Evolutionary conservation across 2,113 vertebrate species (phyloP), one percentile per base, ranked within the genome.

Genomic region (Cheirogaleus medius): DNA sequence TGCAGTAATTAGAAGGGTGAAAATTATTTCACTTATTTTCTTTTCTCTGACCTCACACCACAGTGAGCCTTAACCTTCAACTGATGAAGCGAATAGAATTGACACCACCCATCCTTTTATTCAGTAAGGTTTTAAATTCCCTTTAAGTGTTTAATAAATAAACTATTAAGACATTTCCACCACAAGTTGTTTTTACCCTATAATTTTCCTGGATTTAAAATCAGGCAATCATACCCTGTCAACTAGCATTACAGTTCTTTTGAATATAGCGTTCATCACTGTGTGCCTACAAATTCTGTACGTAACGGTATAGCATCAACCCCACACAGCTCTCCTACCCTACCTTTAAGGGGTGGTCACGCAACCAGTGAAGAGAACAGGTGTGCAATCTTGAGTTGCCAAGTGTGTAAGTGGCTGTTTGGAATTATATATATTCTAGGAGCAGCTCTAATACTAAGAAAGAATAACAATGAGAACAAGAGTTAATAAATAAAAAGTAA

Each of bases 91-190:
- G 71, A 44, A 91, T 21, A 49, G 8, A 78, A 83, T 2, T 60
- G 34, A 54, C 15, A 23, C 39, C 32, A 60, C 3, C 18, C 25
- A 23, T 81, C 77, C 44, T 89, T 87, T 89, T 71, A 52, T 77
- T 84, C 44, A 64, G 54, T 39, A 69, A 18, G 15, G 80, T 94
- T 92, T 34, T 15, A 66, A 88, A 14, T 78, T 96, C 37, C 27
- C 5, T 10, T 6, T 87, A 94, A 83, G 71, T 71, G 52, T 71
- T 91, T 90, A 92, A 92, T 92, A 97, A 96, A 90, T 74, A 94
- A 91, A 81, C 52, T 56, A 56, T 54, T 66, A 63, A 92, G 74
- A 82, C 15, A 85, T 78, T 94, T 39, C 13, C 39, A 90, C 42
- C 34, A 60, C 64, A 90, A 60, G 64, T 32, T 97, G 81, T 80